Evolutionary conservation across 2,113 vertebrate species (phyloP).

Genomic region (Sinocyclocheilus maitianheensis): DNA sequence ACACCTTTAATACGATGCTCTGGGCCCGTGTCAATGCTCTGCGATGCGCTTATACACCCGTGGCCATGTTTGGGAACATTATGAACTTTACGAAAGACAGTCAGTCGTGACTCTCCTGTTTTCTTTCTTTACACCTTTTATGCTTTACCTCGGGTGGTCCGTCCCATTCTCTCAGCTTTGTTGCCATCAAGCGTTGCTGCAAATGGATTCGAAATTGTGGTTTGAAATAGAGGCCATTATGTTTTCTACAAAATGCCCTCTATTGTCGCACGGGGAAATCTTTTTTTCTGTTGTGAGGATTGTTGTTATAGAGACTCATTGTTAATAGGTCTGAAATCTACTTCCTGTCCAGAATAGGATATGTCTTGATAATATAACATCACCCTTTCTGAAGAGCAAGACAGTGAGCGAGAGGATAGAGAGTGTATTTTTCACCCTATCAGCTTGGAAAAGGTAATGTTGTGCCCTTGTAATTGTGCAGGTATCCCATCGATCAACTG

Average conservation of each 20-base stretch:
- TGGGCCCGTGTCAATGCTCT: conserved; percentile 40
- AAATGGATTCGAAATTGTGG: conserved; percentile 25
- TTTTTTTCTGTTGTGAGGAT: conserved; percentile 38
- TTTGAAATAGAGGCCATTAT: conserved; percentile 40
- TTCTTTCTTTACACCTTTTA: conserved; percentile 10
- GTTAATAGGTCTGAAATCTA: conserved; percentile 29
- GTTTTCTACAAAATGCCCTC: conserved; percentile 1
- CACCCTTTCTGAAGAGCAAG: conserved; percentile 61
- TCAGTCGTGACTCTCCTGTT: not conserved
- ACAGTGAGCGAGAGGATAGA: conserved; percentile 50
- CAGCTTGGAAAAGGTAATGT: conserved; percentile 80
- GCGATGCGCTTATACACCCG: not conserved
- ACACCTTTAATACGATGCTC: conserved; percentile 61
- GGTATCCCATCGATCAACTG: conserved; percentile 83
- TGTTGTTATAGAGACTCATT: conserved; percentile 18
- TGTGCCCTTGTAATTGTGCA: conserved; percentile 84
- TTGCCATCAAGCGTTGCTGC: not conserved
- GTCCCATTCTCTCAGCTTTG: not conserved
- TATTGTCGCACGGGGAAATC: conserved; percentile 16
- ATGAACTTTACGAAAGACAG: not conserved
- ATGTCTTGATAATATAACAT: conserved; percentile 72
- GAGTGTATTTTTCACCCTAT: conserved; percentile 77
- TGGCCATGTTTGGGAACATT: conserved; percentile 14
- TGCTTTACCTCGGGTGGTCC: not conserved
- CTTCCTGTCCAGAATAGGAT: conserved; percentile 49